phyloP scores from a whole-genome alignment of 2,113 vertebrate species.

The Saguinus midas region DNA sequence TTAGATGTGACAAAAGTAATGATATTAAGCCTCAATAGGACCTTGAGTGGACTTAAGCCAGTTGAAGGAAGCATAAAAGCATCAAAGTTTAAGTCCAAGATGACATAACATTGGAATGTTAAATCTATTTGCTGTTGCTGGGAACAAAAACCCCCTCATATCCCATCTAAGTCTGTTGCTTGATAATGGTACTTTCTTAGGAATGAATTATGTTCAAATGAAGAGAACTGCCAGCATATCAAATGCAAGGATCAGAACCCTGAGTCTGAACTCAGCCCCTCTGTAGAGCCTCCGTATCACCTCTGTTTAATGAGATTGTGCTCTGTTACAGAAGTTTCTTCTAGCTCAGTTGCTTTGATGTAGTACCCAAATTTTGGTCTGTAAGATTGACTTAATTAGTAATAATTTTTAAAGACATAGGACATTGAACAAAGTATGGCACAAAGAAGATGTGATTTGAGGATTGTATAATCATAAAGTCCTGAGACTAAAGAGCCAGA shows the following conservation, averaged over 20 bases:
- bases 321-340: background rate
- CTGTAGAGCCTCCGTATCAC: background rate
- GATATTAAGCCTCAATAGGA: background rate
- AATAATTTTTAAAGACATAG: background rate
- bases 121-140: background rate
- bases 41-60: background rate
- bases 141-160: background rate
- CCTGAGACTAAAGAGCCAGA: background rate
- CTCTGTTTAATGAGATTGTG: background rate
- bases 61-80: background rate
- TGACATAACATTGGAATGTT: background rate
- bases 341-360: background rate
- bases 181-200: background rate
- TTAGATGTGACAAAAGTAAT: background rate
- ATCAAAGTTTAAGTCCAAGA: background rate
- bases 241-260: background rate
- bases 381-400: background rate
- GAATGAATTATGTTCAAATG: constrained; percentile 2
- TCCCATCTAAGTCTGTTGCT: background rate
- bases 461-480: background rate
- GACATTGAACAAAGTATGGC: background rate
- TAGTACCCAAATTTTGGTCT: background rate
- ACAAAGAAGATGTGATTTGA: background rate
- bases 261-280: background rate
- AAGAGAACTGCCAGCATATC: background rate